Evolutionary conservation across 2,113 vertebrate genomes (phyloP), one percentile per base, ranked within the genome.

Genomic region (Etia nguti): DNA sequence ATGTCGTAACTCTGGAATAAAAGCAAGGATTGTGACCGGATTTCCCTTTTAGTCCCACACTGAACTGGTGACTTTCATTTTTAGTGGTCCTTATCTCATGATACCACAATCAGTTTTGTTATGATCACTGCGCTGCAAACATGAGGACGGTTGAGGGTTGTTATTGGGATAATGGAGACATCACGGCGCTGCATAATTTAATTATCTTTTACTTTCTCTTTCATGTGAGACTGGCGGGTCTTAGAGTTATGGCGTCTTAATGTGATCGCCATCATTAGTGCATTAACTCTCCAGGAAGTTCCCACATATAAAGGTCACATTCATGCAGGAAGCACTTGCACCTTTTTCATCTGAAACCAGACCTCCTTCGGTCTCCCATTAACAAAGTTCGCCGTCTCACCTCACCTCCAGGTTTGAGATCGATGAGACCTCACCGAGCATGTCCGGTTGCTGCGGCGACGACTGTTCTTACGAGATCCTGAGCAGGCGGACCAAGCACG

Each of bases 381-480:
- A 16, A 54, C 2, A 4, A 2, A 18, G 8, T 60, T 50, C 13
- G 1, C 7, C 6, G 10, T 70, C 24, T 18, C 26, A 1, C 10
- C 73, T n/a, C 73, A 8, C 70, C 13, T 34, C 5, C 12, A 98
- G 98, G 84, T 98, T 98, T 86, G 98, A 98, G 90, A 97, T 98
- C 1, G 98, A 98, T 1, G 98, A 98, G 86, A 97, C 97, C 10
- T 98, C 98, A 4, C 98, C 98, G 16, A 98, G 97, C 91, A 96
- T 98, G 96, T 97, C 97, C 0, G 98, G 98, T 4, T 98, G 98
- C 95, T 98, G 97, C 20, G 97, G 97, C 16, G 98, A 98, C 10
- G 98, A 98, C 94, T 98, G 97, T 90, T 97, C 98, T 85, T 98
- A 98, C 4, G 98, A 98, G 94, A 98, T 98, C 91, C 96, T 98